Base-by-base conservation (phyloP, 2,888 invertebrate species). In the Xylota segnis region DNA sequence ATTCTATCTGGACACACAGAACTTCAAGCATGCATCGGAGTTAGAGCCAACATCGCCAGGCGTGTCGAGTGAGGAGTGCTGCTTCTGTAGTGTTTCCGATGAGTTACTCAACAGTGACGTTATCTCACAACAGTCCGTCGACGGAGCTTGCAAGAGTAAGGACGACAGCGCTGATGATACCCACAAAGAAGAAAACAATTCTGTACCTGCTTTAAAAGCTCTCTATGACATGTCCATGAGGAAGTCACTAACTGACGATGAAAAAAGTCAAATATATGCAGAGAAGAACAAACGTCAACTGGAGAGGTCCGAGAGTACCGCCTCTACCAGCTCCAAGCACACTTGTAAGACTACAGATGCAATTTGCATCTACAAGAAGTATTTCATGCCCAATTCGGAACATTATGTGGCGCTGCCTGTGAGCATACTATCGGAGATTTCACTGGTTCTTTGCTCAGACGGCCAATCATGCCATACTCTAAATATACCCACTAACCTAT, bases 1-100 rank as follows among this genome's bases (percentile, higher is more conserved):
- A 91, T 96, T 96, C 91, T 96, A 95, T 95, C 91, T 96, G 87
- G 96, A 96, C 89, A 94, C 96, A 54, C 95, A 96, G 89, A 94
- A 94, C 88, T 95, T 96, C 89, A 94, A 94, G 89, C 90, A 91
- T 4, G 92, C 93, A 6, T 91, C 91, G 2, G 90, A 91, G 58
- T 88, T 88, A 4, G 89, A 89, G 14, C 86, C 81, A 18, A 74
- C 47, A 27, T 50, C 70, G 18, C 12, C 54, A 4, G 56, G 61
- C 43, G 58, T 40, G 12, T 5, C 37, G 50, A 34, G 5, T 16
- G 58, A 70, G 4, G 58, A 52, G 2, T 81, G 76, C 29, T 68
- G 70, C 12, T 50, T 32, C 6, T 86, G 76, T 47, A 23, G 50
- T n/a, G n/a, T 47, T 63, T 45, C 74, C 0, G 75, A 83, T 37